Percentiles rank a stretch among this genome's conserved stretches.
Evolutionary conservation across 2,888 invertebrate species (phyloP).

Genomic region (Fragum whitleyi): DNA sequence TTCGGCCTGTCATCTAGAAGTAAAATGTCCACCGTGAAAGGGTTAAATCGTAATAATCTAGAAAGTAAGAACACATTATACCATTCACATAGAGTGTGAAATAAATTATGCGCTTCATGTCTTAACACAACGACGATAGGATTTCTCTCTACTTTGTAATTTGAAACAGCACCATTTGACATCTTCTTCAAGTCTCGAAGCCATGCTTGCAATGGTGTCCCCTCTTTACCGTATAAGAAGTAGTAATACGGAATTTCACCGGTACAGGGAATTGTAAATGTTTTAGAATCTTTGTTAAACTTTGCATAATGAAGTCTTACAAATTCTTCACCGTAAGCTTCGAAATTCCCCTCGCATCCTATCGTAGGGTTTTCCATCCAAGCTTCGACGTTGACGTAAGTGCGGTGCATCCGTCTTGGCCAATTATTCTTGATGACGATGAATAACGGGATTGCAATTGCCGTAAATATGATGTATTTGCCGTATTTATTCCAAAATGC

Average conservation of each 20-base stretch:
- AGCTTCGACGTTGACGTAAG: conserved; percentile 28
- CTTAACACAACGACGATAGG: conserved; percentile 51
- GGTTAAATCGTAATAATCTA: conserved; percentile 43
- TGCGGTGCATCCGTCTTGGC: conserved; percentile 18
- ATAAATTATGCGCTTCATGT: conserved; percentile 62
- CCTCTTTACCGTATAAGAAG: conserved; percentile 52
- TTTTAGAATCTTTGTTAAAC: conserved; percentile 29
- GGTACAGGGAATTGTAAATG: conserved; percentile 52
- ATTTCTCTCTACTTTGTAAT: conserved; percentile 2
- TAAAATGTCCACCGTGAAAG: conserved; percentile 41
- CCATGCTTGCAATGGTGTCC: conserved; percentile 54
- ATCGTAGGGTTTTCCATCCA: conserved; percentile 42
- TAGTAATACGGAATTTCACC: conserved; percentile 30
- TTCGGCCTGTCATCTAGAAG: conserved; percentile 59
- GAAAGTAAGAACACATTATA: conserved; percentile 55
- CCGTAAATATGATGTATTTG: conserved; percentile 3
- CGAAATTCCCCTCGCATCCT: conserved; percentile 52
- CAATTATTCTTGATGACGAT: not conserved
- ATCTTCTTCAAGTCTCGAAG: conserved; percentile 21
- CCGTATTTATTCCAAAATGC: conserved; percentile 1
- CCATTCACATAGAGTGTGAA: conserved; percentile 64
- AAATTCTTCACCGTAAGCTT: conserved; percentile 56
- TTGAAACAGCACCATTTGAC: not conserved
- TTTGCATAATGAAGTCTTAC: conserved; percentile 38
- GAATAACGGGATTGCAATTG: not conserved